These are phyloP conservation scores for Calonectris borealis DNA, from an alignment of 2,113 vertebrate species.

Conservation along the genomic window DNA sequence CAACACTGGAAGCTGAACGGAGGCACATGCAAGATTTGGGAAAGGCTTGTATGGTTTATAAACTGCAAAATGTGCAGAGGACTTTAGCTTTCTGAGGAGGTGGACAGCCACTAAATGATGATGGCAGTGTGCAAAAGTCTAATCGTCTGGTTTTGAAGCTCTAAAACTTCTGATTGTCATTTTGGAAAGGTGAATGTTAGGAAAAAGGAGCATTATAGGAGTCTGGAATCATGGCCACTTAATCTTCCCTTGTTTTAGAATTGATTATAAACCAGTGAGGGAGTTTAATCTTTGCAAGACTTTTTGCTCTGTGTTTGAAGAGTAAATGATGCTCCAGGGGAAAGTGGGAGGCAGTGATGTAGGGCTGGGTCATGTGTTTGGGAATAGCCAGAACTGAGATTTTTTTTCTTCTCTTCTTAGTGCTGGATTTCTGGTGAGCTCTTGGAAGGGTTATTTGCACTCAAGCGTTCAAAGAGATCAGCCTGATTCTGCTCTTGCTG, in stretches of 20 bases:
- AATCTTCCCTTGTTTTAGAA: not conserved
- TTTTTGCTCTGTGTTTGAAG: not conserved
- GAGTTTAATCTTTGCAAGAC: not conserved
- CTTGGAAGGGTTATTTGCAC: not conserved
- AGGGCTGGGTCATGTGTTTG: not conserved
- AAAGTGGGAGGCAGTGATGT: not conserved
- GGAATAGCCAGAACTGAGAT: not conserved
- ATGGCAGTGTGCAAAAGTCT: slow-evolving; percentile 3
- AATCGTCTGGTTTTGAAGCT: slow-evolving; percentile 8
- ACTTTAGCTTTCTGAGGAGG: not conserved
- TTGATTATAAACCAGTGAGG: not conserved
- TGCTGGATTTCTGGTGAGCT: not conserved
- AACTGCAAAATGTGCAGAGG: not conserved
- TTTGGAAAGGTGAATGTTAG: not conserved
- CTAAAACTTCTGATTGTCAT: slow-evolving; percentile 1
- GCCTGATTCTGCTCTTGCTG: not conserved
- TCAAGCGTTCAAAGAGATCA: not conserved
- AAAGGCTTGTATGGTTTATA: slow-evolving; percentile 37
- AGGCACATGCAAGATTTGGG: not conserved
- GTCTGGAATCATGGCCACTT: not conserved
- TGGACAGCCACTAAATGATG: not conserved
- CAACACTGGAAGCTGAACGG: not conserved
- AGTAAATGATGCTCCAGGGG: not conserved
- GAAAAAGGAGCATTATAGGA: not conserved
- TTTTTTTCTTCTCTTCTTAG: not conserved